phyloP scores from a whole-genome alignment of 1,140 invertebrate genomes.

The Watersipora subatra region DNA sequence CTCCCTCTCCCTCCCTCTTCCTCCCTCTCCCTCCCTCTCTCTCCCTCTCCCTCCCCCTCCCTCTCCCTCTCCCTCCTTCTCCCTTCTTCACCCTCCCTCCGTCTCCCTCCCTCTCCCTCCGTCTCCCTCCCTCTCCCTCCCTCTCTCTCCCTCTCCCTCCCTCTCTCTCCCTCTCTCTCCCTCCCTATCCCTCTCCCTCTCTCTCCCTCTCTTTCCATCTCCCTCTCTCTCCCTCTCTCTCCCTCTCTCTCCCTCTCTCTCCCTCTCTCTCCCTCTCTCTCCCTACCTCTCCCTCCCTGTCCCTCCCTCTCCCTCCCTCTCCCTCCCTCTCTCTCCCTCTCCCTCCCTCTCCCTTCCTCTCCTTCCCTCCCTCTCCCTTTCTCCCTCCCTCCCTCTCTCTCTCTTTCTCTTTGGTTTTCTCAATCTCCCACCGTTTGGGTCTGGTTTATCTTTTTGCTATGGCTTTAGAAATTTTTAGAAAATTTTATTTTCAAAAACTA shows the following conservation, averaged over 20 bases:
- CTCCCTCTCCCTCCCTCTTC: background rate
- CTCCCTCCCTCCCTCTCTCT: background rate
- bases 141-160: background rate
- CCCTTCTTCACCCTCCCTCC: too few relatives aligned
- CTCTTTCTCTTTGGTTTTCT: background rate
- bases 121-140: too few relatives aligned
- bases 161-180: background rate
- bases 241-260: conserved; percentile 15
- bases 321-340: background rate
- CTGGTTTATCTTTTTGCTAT: conserved; percentile 8
- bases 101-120: too few relatives aligned
- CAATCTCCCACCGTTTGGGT: background rate
- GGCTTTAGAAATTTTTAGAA: background rate
- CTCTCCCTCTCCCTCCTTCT: background rate
- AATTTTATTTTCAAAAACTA: background rate
- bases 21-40: background rate
- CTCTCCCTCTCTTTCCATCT: too few relatives aligned
- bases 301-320: too few relatives aligned
- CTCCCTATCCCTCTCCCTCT: background rate
- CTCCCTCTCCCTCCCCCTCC: background rate
- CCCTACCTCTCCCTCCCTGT: too few relatives aligned
- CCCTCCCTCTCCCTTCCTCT: conserved; percentile 9
- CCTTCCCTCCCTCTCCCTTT: conserved; percentile 1
- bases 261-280: conserved; percentile 13
- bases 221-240: background rate